Percentiles rank a stretch among this genome's conserved stretches.
Evolutionary conservation across 2,888 invertebrate species (phyloP).

Genomic region (Orchesellides sinensis): DNA sequence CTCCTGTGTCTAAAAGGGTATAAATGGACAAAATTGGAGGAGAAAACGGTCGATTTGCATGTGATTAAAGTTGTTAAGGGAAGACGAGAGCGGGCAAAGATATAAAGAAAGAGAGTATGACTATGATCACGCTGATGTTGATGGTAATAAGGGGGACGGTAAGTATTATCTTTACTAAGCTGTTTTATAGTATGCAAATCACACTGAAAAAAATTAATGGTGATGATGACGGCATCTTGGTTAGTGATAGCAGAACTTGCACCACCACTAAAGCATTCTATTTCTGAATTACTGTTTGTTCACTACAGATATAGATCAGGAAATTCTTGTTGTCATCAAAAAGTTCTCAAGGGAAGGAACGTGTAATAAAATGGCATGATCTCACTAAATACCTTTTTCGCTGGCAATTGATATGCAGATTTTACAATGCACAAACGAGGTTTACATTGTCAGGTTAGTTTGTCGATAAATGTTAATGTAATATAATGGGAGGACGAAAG

Average conservation of each 20-base stretch:
- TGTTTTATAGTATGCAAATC: conserved; percentile 46
- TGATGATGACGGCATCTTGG: conserved; percentile 44
- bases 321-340: too few species aligned
- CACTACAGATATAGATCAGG: too few species aligned
- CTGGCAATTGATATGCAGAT: conserved; percentile 4
- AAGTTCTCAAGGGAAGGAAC: too few species aligned
- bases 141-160: conserved; percentile 42
- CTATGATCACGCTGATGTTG: conserved; percentile 31
- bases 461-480: conserved; percentile 47
- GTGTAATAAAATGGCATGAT: too few species aligned
- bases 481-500: conserved; percentile 31
- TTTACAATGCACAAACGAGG: conserved; percentile 3
- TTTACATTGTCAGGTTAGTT: neutral
- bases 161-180: conserved; percentile 25
- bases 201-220: conserved; percentile 43
- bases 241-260: conserved; percentile 2
- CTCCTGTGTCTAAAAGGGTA: neutral
- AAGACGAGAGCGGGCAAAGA: conserved; percentile 19
- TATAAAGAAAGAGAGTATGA: conserved; percentile 10
- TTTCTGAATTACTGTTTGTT: neutral
- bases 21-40: conserved; percentile 51
- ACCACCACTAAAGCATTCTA: neutral
- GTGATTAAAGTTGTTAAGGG: conserved; percentile 69
- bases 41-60: conserved; percentile 65
- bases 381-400: too few species aligned